These are phyloP conservation scores for Conus ventricosus DNA, from an alignment of 1,140 invertebrate species.

Conservation along the genomic window DNA sequence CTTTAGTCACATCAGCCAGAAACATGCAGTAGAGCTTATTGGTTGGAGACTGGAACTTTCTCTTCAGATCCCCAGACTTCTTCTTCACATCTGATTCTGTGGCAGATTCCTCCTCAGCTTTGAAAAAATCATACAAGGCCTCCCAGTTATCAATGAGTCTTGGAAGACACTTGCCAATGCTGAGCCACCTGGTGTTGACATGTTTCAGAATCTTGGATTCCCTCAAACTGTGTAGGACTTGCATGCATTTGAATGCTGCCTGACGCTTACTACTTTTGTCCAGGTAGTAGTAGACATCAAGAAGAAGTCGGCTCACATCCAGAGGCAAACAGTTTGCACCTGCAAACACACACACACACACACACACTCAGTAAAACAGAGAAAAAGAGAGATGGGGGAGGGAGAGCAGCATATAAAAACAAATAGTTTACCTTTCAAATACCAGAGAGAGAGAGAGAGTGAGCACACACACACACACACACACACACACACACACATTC, in stretches of 20 bases:
- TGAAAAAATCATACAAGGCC: slow-evolving; percentile 18
- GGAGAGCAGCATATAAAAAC: too few species aligned
- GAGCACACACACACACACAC: too few species aligned
- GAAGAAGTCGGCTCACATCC: not conserved
- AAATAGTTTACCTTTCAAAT: too few species aligned
- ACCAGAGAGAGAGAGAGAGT: too few species aligned
- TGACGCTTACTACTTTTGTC: slow-evolving; percentile 12
- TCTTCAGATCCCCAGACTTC: not conserved
- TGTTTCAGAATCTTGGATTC: slow-evolving; percentile 20
- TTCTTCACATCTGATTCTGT: not conserved
- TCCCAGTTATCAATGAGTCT: not conserved
- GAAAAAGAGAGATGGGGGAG: too few species aligned
- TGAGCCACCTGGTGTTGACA: slow-evolving; percentile 14
- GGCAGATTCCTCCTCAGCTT: not conserved
- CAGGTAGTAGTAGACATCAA: slow-evolving; percentile 31
- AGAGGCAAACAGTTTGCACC: slow-evolving; percentile 11
- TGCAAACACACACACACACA: too few species aligned
- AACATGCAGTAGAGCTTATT: slow-evolving; percentile 27
- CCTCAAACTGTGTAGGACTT: not conserved
- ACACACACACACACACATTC: too few species aligned
- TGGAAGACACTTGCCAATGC: slow-evolving; percentile 9
- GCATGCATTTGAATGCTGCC: not conserved
- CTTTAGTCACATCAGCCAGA: not conserved
- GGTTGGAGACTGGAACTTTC: slow-evolving; percentile 18
- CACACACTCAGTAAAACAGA: too few species aligned